Percentiles rank a stretch among this genome's conserved stretches.
Conservation (phyloP, 1,140 invertebrate species). For the Drosophila lini region DNA sequence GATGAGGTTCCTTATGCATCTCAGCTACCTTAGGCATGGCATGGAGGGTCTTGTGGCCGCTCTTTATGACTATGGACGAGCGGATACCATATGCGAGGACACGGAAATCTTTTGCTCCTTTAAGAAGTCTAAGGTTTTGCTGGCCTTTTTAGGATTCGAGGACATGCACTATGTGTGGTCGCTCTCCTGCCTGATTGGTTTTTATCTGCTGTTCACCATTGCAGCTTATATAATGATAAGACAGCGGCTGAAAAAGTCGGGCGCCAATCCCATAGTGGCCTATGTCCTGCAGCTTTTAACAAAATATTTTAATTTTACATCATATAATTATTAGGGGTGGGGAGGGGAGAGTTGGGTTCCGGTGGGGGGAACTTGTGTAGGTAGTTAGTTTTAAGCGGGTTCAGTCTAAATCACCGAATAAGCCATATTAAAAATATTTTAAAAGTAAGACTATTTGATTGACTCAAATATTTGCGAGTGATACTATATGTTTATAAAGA, state of each 20-base stretch:
- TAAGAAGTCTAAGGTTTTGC: conserved; percentile 86
- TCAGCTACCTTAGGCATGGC: conserved; percentile 91
- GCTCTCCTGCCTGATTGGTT: conserved; percentile 64
- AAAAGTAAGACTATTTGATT: conserved; percentile 24
- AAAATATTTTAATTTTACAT: conserved; percentile 81
- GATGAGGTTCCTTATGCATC: conserved; percentile 90
- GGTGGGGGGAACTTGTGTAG: background rate
- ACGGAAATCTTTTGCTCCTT: conserved; percentile 89
- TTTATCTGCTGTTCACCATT: conserved; percentile 75
- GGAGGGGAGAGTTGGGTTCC: background rate
- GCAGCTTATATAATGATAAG: conserved; percentile 75
- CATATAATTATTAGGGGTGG: conserved; percentile 73
- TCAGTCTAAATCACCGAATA: conserved; percentile 6
- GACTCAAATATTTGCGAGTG: conserved; percentile 13
- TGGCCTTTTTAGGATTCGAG: conserved; percentile 77
- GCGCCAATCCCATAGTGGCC: conserved; percentile 52
- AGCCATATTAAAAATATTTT: conserved; percentile 26
- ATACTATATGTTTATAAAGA: conserved; percentile 4
- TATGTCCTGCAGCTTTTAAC: conserved; percentile 64
- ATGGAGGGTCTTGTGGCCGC: conserved; percentile 92
- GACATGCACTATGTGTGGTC: conserved; percentile 72
- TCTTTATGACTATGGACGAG: conserved; percentile 91
- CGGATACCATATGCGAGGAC: conserved; percentile 88
- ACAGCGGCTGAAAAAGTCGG: conserved; percentile 60
- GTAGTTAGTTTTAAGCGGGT: conserved; percentile 1